Evolutionary conservation across 2,113 vertebrate species (phyloP), one percentile per base, ranked within the genome.

Genomic region (Trematomus loennbergii): DNA sequence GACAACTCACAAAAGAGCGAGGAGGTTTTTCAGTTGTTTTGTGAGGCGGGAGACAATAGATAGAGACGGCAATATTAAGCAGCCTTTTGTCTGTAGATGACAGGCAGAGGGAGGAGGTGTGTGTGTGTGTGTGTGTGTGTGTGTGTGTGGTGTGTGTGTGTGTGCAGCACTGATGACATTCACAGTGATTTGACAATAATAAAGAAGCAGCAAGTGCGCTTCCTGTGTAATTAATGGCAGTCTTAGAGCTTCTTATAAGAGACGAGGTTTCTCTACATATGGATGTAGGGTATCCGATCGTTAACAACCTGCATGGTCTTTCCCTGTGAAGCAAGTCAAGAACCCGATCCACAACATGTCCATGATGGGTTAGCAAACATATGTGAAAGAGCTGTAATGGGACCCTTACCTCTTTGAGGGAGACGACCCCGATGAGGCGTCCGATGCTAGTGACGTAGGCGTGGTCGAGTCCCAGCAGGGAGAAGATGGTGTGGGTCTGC

Each of bases 401-500:
- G 25, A 25, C 33, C 6, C 33, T 36, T 36, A 99, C 98, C 97
- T 99, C 98, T 92, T 97, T 99, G 57, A 99, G 94, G 16, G 98
- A 97, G 58, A 99, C 98, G 59, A 99, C 97, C 79, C 98, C 98
- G 22, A 99, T 96, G 64, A 99, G 95, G n/a, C 97, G 95, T 61
- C 98, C 98, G 0, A 98, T 99, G 88, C 98, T 99, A 91, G 98
- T 99, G 87, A 99, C 98, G 0, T 98, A 99, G 0, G 98, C 97
- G 0, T 99, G 98, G 93, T 99, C 97, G 93, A 99, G 94, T n/a
- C 98, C 98, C 94, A 99, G 94, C 61, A 99, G 94, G 0, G 98
- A 99, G 94, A 99, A 99, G 90, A 99, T 96, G 43, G 97, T 99
- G 93, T 99, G 98, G 52, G 98, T 99, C 98, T 99, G 93, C 33